Conservation (phyloP, 2,888 invertebrate species). For the Tyria jacobaeae region DNA sequence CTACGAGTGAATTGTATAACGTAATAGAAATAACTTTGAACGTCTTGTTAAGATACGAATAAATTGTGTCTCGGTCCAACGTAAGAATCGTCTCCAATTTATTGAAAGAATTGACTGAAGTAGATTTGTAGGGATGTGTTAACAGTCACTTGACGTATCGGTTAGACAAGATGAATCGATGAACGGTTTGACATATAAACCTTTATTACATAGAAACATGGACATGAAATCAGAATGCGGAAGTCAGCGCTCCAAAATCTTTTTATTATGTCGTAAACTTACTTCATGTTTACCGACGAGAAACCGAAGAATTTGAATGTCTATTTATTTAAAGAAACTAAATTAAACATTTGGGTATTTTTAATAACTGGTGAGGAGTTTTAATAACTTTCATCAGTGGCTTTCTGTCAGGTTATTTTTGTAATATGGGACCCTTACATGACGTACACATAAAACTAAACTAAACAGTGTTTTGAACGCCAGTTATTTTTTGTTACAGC, state of each 20-base stretch:
- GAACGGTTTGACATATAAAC: background rate
- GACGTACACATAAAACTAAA: no score
- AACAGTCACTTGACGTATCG: background rate
- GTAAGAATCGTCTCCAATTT: background rate
- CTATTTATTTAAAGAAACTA: no score
- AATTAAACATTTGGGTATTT: no score
- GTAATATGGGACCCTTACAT: no score
- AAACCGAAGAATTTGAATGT: no score
- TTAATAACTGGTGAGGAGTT: no score
- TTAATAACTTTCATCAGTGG: no score
- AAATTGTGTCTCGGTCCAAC: background rate
- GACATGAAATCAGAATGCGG: background rate
- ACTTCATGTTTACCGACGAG: background rate
- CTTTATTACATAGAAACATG: no score
- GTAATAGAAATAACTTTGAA: conserved; percentile 14
- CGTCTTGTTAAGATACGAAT: background rate
- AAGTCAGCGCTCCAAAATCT: background rate
- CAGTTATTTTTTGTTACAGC: no score
- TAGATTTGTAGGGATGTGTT: background rate
- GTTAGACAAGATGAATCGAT: background rate
- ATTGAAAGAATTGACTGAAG: background rate
- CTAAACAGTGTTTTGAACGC: no score
- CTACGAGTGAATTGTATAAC: conserved; percentile 3
- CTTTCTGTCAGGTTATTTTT: no score
- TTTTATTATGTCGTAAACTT: background rate